A percentile compares a stretch with the other conserved stretches of the same genome.
Evolutionary conservation across 2,797 vertebrate species (phyloP).

Genomic region (Alauda arvensis): DNA sequence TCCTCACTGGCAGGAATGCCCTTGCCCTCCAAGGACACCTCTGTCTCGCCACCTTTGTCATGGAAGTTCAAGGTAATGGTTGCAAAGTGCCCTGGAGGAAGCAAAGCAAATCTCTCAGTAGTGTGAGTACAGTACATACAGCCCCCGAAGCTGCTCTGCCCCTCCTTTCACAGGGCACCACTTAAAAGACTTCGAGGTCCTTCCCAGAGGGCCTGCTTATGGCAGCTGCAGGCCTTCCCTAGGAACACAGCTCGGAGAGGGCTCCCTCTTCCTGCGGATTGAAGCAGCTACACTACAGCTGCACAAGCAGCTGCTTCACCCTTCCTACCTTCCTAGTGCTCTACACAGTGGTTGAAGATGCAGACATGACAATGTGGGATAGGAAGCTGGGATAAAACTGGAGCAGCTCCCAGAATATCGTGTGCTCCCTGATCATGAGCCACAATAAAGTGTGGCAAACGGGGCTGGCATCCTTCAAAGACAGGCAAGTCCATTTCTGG

Average conservation of each 20-base stretch:
- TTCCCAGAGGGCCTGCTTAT: not conserved
- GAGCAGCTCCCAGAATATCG: not conserved
- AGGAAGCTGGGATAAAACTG: not conserved
- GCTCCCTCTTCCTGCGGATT: not conserved
- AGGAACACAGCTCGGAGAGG: not conserved
- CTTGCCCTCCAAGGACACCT: slow-evolving; percentile 86
- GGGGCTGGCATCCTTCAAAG: not conserved
- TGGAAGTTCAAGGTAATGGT: slow-evolving; percentile 83
- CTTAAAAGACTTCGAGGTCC: not conserved
- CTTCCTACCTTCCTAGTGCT: not conserved
- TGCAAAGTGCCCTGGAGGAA: slow-evolving; percentile 87
- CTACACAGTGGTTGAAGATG: not conserved
- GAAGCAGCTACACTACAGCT: not conserved
- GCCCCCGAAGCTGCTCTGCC: not conserved
- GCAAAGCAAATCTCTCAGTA: slow-evolving; percentile 27
- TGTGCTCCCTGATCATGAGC: rapidly evolving
- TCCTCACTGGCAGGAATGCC: slow-evolving; percentile 88
- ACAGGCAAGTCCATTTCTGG: not conserved
- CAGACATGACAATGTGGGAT: not conserved
- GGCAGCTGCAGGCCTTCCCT: not conserved
- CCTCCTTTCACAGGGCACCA: not conserved
- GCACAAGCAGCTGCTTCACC: not conserved
- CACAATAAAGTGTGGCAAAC: not conserved
- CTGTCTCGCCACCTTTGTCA: slow-evolving; percentile 88
- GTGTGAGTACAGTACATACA: too few relatives aligned